These are phyloP conservation scores for Cerceris ruficornis DNA, from an alignment of 2,888 invertebrate species.

Conservation along the genomic window DNA sequence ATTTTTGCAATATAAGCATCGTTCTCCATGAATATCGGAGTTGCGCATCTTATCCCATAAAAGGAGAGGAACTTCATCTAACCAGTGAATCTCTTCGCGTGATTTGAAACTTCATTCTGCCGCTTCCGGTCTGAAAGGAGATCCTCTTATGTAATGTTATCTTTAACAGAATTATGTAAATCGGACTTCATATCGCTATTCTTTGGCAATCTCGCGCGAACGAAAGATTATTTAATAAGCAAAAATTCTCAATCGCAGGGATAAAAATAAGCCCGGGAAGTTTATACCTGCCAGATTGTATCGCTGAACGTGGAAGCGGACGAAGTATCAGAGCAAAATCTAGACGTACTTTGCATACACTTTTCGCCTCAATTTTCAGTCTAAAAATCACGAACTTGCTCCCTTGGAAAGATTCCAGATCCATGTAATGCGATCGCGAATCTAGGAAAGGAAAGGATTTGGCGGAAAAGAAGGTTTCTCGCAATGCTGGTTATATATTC, in stretches of 20 bases:
- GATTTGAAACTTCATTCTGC: conserved; percentile 15
- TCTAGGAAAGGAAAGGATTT: conserved; percentile 56
- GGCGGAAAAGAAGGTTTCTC: conserved; percentile 49
- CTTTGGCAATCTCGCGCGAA: neutral
- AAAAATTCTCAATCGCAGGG: conserved; percentile 12
- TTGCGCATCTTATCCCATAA: conserved; percentile 33
- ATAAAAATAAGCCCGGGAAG: neutral
- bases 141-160: neutral
- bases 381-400: conserved; percentile 63
- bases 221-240: neutral
- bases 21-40: conserved; percentile 19
- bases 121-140: neutral
- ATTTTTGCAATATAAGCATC: conserved; percentile 25
- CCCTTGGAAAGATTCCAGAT: conserved; percentile 66
- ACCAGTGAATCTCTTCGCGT: conserved; percentile 25
- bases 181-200: neutral
- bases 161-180: neutral
- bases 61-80: conserved; percentile 18
- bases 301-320: conserved; percentile 41
- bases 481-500: conserved; percentile 59
- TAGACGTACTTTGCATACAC: conserved; percentile 65
- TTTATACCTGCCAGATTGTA: conserved; percentile 47
- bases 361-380: conserved; percentile 63
- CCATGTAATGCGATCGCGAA: conserved; percentile 66
- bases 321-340: conserved; percentile 57